Evolutionary conservation across 2,797 vertebrate genomes (phyloP), one percentile per base, ranked within the genome.

Genomic region (Sphenopsis melanotis): DNA sequence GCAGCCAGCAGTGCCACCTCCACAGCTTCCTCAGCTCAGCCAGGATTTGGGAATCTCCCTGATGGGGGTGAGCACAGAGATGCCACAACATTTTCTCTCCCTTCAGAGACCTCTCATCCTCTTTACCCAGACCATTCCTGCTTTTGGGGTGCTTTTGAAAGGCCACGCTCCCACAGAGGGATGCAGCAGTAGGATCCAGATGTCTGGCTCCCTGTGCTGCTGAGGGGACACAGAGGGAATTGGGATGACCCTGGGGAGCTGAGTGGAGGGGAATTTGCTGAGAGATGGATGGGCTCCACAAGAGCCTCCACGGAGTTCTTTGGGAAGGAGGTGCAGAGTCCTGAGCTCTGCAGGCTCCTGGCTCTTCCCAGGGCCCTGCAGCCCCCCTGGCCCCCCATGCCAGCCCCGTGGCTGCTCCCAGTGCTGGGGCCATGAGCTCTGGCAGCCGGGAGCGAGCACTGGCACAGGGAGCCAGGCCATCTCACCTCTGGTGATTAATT

Each of bases 401-500:
- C 76, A 90, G 55, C 50, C 63, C 41, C 11, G 6, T 0, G 29
- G 34, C 59, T 9, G 22, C 63, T 53, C 37, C 56, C 34, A 32
- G 76, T 0, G 41, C 81, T 26, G 7, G 37, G 78, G 52, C 53
- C 53, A 24, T 5, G 7, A 66, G 70, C 44, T 68, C 86, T n/a
- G 47, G 89, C 83, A 91, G 90, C 63, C 36, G 4, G 94, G 93
- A 90, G 85, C 34, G 1, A 39, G 57, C 22, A 13, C 75, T 94
- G 78, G 84, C 69, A 70, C 44, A 44, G 78, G 83, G 85, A 94
- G 53, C 93, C 1, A 0, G 94, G 91, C 80, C 88, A 94, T 95
- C 96, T 95, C 97, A 95, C 96, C 97, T 96, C 96, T 36, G 72
- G 90, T 97, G 97, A 97, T 97, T 97, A 96, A 97, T 96, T 95